Evolutionary conservation across 2,113 vertebrate species (phyloP), one percentile per base, ranked within the genome.

Genomic region (Riparia riparia): DNA sequence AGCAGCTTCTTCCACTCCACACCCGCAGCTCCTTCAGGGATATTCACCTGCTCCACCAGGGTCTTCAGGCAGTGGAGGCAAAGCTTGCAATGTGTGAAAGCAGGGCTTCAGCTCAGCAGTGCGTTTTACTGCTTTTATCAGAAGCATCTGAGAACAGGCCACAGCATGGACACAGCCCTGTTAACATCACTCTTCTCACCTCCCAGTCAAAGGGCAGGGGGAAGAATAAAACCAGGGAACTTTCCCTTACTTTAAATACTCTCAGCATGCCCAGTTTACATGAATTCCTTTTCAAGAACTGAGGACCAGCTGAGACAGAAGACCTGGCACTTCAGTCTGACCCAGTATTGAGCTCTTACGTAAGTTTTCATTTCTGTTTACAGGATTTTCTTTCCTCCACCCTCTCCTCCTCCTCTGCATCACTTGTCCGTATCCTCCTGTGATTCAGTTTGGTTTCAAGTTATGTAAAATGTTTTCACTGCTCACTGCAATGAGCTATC

Each of bases 391-490:
- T 71, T 85, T 73, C 19, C 77, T 82, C 41, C 66, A 74, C 61
- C 42, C n/a, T 84, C 56, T 77, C 58, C n/a, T 93, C 54, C 64
- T 89, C 78, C 54, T 84, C 69, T 85, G 70, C 22, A 64, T 70
- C 83, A 20, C 47, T 82, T 77, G 21, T 88, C 69, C 24, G 29
- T 66, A 61, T 81, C 45, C 41, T 84, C 47, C 60, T 81, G 37
- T 37, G 66, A 66, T 54, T 57, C 60, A 28, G 14, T 57, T 86
- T 94, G 31, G 5, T 77, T 69, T 89, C 53, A n/a, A 63, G 57
- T 92, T 95, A 86, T 49, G 60, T 91, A 86, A 95, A 95, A 81
- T 42, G 12, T 89, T 96, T 91, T 91, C 60, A 47, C 70, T 39
- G 39, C 54, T 95, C 28, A 28, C 17, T 69, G 63, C 26, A 69